Evolutionary conservation across 2,113 vertebrate genomes (phyloP).

Genomic region (Gymnobelideus leadbeateri): DNA sequence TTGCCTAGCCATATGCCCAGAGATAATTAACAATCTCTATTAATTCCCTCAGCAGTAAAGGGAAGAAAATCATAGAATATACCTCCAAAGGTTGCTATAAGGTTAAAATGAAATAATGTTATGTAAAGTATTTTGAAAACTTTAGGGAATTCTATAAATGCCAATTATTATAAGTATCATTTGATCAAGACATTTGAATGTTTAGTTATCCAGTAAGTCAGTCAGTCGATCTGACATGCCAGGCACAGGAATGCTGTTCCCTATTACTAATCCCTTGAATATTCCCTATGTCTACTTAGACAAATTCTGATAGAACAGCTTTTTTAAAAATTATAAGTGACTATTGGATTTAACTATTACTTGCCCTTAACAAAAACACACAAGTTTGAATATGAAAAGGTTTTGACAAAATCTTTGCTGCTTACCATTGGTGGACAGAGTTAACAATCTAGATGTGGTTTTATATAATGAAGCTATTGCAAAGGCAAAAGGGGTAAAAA

Average conservation of each 20-base stretch:
- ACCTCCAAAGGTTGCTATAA: not conserved
- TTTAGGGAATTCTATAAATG: not conserved
- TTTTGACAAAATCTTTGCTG: constrained; percentile 51
- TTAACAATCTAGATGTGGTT: constrained; percentile 48
- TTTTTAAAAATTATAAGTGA: constrained; percentile 22
- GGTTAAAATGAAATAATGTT: not conserved
- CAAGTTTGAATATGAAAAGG: constrained; percentile 52
- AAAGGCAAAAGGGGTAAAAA: not conserved
- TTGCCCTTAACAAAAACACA: constrained; percentile 48
- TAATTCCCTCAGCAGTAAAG: not conserved
- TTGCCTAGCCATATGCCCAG: not conserved
- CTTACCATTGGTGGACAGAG: constrained; percentile 58
- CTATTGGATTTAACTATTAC: constrained; percentile 57
- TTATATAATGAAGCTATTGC: constrained; percentile 65
- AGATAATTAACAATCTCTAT: not conserved
- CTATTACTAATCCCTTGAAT: constrained; percentile 34
- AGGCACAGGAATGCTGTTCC: not conserved
- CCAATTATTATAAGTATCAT: not conserved
- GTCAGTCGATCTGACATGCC: not conserved
- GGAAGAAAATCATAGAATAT: not conserved
- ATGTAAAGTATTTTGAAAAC: not conserved
- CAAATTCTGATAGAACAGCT: constrained; percentile 17
- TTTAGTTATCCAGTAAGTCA: not conserved
- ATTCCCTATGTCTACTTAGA: constrained; percentile 30
- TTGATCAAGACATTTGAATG: not conserved